These are phyloP conservation scores for Pangasius macronema DNA, from an alignment of 2,797 vertebrate species.

Conservation along the genomic window DNA sequence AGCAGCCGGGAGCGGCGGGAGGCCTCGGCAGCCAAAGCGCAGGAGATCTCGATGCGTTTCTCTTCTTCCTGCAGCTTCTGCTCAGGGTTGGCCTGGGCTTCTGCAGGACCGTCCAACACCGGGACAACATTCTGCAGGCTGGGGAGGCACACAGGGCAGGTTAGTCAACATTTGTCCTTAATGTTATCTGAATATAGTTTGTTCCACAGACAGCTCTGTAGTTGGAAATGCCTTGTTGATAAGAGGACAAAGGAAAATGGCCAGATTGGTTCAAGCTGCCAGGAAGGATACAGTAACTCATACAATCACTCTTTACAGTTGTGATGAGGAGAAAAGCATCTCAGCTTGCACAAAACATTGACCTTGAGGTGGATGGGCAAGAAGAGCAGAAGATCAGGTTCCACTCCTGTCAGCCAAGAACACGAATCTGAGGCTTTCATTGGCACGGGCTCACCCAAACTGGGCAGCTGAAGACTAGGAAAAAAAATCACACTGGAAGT, in stretches of 20 bases:
- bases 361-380: too few relatives aligned
- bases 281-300: too few relatives aligned
- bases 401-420: too few relatives aligned
- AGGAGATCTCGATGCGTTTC: conserved; percentile 96
- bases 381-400: too few relatives aligned
- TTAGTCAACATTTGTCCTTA: background rate
- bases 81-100: conserved; percentile 77
- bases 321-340: too few relatives aligned
- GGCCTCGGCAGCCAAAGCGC: conserved; percentile 91
- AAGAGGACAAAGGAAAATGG: too few relatives aligned
- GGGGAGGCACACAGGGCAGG: conserved; percentile 21
- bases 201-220: background rate
- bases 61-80: conserved; percentile 93
- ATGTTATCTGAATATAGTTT: background rate
- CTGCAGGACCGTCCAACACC: conserved; percentile 83
- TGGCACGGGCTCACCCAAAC: too few relatives aligned
- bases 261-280: too few relatives aligned
- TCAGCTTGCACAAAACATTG: too few relatives aligned
- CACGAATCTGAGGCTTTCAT: too few relatives aligned
- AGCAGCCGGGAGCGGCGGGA: conserved; percentile 92
- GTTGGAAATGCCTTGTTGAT: too few relatives aligned
- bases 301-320: too few relatives aligned
- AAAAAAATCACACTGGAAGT: background rate
- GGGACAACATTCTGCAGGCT: conserved; percentile 95
- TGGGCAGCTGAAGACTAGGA: background rate